A percentile compares a stretch with the other conserved stretches of the same genome.
Evolutionary conservation across 2,797 vertebrate species (phyloP).

Genomic region (Sebastes flavidus): DNA sequence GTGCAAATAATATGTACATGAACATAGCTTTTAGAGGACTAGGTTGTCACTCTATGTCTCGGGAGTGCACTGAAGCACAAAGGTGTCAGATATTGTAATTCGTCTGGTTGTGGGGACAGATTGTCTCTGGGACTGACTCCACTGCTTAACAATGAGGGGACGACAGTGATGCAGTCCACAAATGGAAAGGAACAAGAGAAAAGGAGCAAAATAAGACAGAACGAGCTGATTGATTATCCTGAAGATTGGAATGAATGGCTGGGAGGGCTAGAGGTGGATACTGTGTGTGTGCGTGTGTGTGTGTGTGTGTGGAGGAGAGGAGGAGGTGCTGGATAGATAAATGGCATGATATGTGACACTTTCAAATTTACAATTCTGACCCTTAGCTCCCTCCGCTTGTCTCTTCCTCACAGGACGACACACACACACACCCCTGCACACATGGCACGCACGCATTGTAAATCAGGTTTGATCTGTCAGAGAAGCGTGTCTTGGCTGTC

Average conservation of each 20-base stretch:
- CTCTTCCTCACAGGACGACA: slow-evolving; percentile 44
- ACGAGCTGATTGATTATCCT: slow-evolving; percentile 59
- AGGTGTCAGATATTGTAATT: slow-evolving; percentile 19
- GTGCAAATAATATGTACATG: not conserved
- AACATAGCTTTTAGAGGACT: not conserved
- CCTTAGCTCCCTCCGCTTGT: slow-evolving; percentile 56
- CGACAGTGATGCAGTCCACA: slow-evolving; percentile 41
- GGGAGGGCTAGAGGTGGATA: slow-evolving; percentile 25
- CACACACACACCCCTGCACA: not conserved
- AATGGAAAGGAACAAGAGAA: slow-evolving; percentile 39
- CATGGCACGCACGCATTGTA: slow-evolving; percentile 57
- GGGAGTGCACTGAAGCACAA: not conserved
- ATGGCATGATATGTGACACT: slow-evolving; percentile 69
- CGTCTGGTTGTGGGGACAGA: slow-evolving; percentile 18
- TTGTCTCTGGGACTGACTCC: slow-evolving; percentile 28
- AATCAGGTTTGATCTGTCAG: slow-evolving; percentile 80
- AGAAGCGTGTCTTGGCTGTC: slow-evolving; percentile 72
- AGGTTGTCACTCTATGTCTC: not conserved
- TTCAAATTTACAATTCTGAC: slow-evolving; percentile 75
- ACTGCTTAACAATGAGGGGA: slow-evolving; percentile 25
- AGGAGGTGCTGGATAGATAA: slow-evolving; percentile 34
- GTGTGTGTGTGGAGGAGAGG: not conserved
- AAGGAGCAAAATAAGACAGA: slow-evolving; percentile 42
- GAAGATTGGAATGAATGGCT: slow-evolving; percentile 39
- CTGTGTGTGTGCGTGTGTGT: slow-evolving; percentile 2